A percentile compares a stretch with the other conserved stretches of the same genome.
These are phyloP conservation scores for Zelleria hepariella DNA, from an alignment of 2,888 invertebrate genomes.

Conservation along the genomic window DNA sequence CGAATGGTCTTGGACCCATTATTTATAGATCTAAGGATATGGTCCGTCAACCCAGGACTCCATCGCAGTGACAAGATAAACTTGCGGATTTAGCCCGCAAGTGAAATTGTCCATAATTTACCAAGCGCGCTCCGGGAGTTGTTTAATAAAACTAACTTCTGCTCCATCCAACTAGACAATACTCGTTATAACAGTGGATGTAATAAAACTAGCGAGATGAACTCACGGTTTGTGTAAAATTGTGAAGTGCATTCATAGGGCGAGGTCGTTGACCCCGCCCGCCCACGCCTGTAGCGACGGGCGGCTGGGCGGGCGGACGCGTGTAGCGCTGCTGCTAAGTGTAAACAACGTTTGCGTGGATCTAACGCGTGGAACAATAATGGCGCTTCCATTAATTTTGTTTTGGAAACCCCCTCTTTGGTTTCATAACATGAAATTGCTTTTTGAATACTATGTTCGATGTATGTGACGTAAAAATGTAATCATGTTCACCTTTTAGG, in stretches of 20 bases:
- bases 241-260: slow-evolving; percentile 28
- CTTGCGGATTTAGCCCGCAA: too few relatives aligned
- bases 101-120: background rate
- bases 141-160: background rate
- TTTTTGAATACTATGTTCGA: background rate
- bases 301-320: slow-evolving; percentile 2
- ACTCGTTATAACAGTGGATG: background rate
- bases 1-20: too few relatives aligned
- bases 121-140: background rate
- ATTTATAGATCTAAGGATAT: too few relatives aligned
- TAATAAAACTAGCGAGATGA: slow-evolving; percentile 17
- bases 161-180: background rate
- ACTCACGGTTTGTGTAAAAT: slow-evolving; percentile 30
- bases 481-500: too few relatives aligned
- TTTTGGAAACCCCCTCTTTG: background rate
- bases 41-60: too few relatives aligned
- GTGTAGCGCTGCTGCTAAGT: background rate
- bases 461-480: too few relatives aligned
- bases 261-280: slow-evolving; percentile 41
- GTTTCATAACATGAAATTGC: background rate
- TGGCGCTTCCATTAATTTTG: background rate
- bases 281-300: background rate
- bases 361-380: background rate
- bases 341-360: slow-evolving; percentile 2
- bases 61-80: too few relatives aligned